These are phyloP conservation scores for Crocidura indochinensis DNA, from an alignment of 2,797 vertebrate genomes.

Conservation along the genomic window DNA sequence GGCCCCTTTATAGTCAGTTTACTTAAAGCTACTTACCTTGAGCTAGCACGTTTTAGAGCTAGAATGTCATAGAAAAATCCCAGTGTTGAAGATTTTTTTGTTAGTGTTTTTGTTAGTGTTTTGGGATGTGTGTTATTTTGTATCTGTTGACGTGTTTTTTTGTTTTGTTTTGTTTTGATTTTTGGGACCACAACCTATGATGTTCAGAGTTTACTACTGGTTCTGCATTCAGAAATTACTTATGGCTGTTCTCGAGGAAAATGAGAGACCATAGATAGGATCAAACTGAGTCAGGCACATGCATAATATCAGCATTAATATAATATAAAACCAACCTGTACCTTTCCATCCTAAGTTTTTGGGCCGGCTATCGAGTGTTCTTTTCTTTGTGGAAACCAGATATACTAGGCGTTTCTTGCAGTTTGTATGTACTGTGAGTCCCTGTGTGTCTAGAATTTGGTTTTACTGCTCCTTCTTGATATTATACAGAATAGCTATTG, in stretches of 20 bases:
- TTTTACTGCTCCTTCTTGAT: constrained; percentile 40
- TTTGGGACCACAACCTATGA: too few species aligned
- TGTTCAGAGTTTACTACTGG: too few species aligned
- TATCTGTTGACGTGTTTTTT: too few species aligned
- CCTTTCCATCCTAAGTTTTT: background rate
- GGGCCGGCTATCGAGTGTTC: background rate
- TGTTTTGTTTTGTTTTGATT: too few species aligned
- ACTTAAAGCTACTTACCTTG: background rate
- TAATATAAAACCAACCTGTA: background rate
- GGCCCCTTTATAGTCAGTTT: background rate
- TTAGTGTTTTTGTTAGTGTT: too few species aligned
- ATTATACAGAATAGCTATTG: background rate
- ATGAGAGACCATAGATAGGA: background rate
- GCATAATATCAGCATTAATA: background rate
- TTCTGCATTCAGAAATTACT: too few species aligned
- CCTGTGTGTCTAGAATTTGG: constrained; percentile 4
- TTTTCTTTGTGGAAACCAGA: constrained; percentile 1
- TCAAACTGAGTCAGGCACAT: background rate
- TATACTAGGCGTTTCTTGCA: constrained; percentile 42
- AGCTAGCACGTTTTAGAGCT: background rate
- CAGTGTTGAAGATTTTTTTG: background rate
- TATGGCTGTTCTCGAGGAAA: background rate
- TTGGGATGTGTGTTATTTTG: too few species aligned
- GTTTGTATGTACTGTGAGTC: background rate
- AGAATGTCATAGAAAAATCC: too few species aligned